Evolutionary conservation across 2,113 vertebrate species (phyloP), one percentile per base, ranked within the genome.

Genomic region (Polyodon spathula): DNA sequence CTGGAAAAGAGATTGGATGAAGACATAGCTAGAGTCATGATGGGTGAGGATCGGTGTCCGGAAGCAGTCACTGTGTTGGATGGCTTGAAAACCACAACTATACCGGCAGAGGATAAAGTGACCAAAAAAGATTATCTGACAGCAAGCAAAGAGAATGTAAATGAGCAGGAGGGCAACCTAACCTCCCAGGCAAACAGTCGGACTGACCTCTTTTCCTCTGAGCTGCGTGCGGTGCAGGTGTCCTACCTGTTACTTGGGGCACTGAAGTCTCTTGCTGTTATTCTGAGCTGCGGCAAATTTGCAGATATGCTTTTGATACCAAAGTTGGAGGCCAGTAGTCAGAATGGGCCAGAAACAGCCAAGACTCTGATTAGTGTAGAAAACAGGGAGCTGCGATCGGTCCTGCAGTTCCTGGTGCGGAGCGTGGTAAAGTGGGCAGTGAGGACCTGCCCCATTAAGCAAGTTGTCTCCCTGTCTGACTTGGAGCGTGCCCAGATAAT

Each of bases 351-450:
- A 8, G 66, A 67, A 54, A 64, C 63, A 39, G 65, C 68, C 37
- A 63, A 54, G 53, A 42, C 43, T 48, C 37, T 42, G 43, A 6
- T 5, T 44, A 6, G 52, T 7, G 2, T 73, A 65, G 82, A 87
- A 58, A 76, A 69, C 11, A 64, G 71, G 0, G 86, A 89, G 67
- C 74, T 87, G 60, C 66, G 78, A 15, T 79, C 83, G 1, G 85
- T 88, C 59, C 74, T 88, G 52, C 87, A 89, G 77, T 84, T 84
- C 40, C 74, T 89, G 62, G 83, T 89, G 65, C 83, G 83, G 68
- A 86, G 78, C 77, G 87, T 88, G 87, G 87, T 89, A 64, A 89
- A 87, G 70, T 88, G 86, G 87, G 87, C 87, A 0, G 83, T 88
- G 55, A 68, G 81, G 54, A 78, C 84, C 1, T 88, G 85, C 54